phyloP scores from a whole-genome alignment of 2,888 invertebrate species.

The Ectobius pallidus region DNA sequence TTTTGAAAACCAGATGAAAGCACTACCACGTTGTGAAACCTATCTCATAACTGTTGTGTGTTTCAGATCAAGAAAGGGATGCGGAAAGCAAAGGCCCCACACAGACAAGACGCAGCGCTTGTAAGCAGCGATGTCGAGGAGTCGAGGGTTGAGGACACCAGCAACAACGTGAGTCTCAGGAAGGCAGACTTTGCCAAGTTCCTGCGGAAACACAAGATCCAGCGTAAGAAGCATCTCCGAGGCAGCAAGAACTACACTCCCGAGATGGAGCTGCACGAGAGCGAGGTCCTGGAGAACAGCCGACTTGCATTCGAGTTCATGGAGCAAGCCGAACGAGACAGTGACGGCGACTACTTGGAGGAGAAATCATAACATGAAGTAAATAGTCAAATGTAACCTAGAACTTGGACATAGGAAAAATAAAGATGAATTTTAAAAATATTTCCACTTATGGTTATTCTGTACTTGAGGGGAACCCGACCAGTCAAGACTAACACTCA shows the following conservation, averaged over 20 bases:
- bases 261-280: conserved; percentile 28
- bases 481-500: no score
- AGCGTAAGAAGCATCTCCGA: conserved; percentile 4
- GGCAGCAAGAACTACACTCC: conserved; percentile 30
- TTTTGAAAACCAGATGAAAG: no score
- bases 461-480: no score
- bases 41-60: no score
- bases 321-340: background rate
- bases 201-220: conserved; percentile 13
- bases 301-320: background rate
- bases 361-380: no score
- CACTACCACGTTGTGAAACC: no score
- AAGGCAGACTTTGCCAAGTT: conserved; percentile 18
- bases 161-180: background rate
- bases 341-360: background rate
- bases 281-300: background rate
- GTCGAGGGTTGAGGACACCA: no score
- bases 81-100: conserved; percentile 50
- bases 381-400: no score
- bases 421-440: no score
- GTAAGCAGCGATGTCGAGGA: no score
- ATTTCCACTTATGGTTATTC: no score
- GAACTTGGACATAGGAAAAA: no score
- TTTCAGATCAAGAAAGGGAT: conserved; percentile 51
- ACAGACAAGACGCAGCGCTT: conserved; percentile 43